A percentile compares a stretch with the other conserved stretches of the same genome.
Evolutionary conservation across 1,140 invertebrate species (phyloP).

Genomic region (Neodiprion lecontei): DNA sequence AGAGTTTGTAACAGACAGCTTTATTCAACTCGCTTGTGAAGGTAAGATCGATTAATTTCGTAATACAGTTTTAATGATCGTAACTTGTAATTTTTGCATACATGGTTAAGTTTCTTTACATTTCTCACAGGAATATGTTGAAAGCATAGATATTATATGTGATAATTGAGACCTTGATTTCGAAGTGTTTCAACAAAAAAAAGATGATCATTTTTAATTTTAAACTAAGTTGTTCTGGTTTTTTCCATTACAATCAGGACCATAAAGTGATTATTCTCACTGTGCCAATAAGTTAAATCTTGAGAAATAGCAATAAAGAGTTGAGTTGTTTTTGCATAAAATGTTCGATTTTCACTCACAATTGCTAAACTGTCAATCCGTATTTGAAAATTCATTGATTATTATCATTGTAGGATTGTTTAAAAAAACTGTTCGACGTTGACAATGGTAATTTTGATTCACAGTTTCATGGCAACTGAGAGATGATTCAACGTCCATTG

Average conservation of each 20-base stretch:
- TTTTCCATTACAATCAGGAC: too few species aligned
- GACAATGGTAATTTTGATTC: neutral
- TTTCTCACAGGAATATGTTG: neutral
- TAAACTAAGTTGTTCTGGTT: neutral
- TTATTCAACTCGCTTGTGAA: constrained; percentile 42
- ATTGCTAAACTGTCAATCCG: too few species aligned
- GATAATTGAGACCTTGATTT: neutral
- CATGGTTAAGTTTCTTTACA: neutral
- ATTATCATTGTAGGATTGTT: too few species aligned
- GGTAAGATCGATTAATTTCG: constrained; percentile 27
- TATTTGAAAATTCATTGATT: too few species aligned
- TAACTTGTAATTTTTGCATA: neutral
- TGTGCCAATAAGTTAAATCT: too few species aligned
- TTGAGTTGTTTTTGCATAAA: too few species aligned
- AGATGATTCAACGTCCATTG: neutral
- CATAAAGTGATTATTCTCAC: too few species aligned
- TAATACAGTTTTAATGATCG: neutral
- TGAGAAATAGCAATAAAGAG: too few species aligned
- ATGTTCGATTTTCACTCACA: too few species aligned
- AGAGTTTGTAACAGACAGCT: constrained; percentile 29
- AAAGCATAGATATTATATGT: neutral
- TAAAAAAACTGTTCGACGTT: too few species aligned
- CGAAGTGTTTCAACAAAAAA: neutral
- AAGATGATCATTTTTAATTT: constrained; percentile 10
- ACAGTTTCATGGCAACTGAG: neutral